A percentile compares a stretch with the other conserved stretches of the same genome.
Conservation (phyloP, 2,888 invertebrate genomes). For the Salticus scenicus region DNA sequence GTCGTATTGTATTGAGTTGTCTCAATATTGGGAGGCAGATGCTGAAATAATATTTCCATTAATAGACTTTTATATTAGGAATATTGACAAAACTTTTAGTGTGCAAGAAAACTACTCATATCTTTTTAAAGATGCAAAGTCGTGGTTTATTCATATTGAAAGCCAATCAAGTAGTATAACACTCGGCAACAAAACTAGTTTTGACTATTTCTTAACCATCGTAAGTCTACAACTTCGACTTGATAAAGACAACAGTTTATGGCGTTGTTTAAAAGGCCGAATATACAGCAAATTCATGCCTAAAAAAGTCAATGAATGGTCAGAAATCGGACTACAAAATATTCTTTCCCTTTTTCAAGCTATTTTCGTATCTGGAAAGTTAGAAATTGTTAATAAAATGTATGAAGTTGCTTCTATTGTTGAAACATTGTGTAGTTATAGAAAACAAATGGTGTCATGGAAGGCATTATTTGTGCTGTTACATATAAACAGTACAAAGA, state of each 20-base stretch:
- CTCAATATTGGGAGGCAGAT: slow-evolving; percentile 42
- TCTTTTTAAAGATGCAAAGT: slow-evolving; percentile 15
- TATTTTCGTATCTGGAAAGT: slow-evolving; percentile 35
- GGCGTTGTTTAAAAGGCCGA: slow-evolving; percentile 51
- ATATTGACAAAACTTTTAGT: slow-evolving; percentile 44
- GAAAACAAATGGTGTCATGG: slow-evolving; percentile 59
- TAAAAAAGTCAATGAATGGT: slow-evolving; percentile 43
- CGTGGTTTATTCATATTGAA: slow-evolving; percentile 37
- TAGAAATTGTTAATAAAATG: slow-evolving; percentile 45
- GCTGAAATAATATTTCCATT: slow-evolving; percentile 46
- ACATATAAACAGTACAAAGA: slow-evolving; percentile 27
- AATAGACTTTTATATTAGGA: slow-evolving; percentile 52
- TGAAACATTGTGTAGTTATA: slow-evolving; percentile 2
- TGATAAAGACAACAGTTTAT: slow-evolving; percentile 16
- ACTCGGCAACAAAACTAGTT: slow-evolving; percentile 31
- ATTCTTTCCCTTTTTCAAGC: slow-evolving; percentile 40
- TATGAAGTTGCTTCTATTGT: slow-evolving; percentile 31
- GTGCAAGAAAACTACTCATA: slow-evolving; percentile 28
- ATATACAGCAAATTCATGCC: slow-evolving; percentile 50
- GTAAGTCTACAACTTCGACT: slow-evolving; percentile 26
- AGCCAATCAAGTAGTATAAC: neutral
- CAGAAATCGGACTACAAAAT: slow-evolving; percentile 59
- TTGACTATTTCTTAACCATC: slow-evolving; percentile 39
- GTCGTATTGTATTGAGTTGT: slow-evolving; percentile 29
- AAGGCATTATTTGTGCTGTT: slow-evolving; percentile 57